Percentiles rank a stretch among this genome's conserved stretches.
Evolutionary conservation across 2,888 invertebrate species (phyloP).

Genomic region (Sturmia bella): DNA sequence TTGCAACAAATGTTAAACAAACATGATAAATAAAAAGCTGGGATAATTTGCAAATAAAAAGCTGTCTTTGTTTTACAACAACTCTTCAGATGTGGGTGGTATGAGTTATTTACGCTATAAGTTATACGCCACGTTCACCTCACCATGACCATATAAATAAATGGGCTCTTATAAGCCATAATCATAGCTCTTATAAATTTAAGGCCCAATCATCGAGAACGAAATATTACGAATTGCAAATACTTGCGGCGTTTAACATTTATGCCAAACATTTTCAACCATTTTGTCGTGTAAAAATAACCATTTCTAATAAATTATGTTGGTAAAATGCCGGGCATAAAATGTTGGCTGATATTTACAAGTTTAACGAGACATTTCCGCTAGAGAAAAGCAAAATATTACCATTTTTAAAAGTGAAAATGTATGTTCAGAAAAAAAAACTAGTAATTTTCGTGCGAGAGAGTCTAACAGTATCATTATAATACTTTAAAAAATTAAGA

Average conservation of each 20-base stretch:
- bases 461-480: too few relatives aligned
- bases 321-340: background rate
- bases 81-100: background rate
- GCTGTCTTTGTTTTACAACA: background rate
- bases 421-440: conserved; percentile 72
- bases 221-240: too few relatives aligned
- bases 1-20: conserved; percentile 8
- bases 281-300: too few relatives aligned
- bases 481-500: too few relatives aligned
- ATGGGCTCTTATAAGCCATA: too few relatives aligned
- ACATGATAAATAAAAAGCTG: background rate
- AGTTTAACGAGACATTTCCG: conserved; percentile 74
- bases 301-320: background rate
- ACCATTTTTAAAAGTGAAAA: conserved; percentile 72
- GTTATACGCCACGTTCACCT: too few relatives aligned
- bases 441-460: conserved; percentile 31
- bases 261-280: too few relatives aligned
- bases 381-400: conserved; percentile 43
- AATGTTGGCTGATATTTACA: conserved; percentile 22
- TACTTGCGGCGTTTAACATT: too few relatives aligned
- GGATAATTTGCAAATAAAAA: background rate
- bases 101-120: conserved; percentile 38
- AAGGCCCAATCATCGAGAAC: too few relatives aligned
- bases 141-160: too few relatives aligned
- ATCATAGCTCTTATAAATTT: too few relatives aligned